A percentile compares a stretch with the other conserved stretches of the same genome.
Conservation (phyloP, 1,140 invertebrate species). For the Lordiphosa mommai region DNA sequence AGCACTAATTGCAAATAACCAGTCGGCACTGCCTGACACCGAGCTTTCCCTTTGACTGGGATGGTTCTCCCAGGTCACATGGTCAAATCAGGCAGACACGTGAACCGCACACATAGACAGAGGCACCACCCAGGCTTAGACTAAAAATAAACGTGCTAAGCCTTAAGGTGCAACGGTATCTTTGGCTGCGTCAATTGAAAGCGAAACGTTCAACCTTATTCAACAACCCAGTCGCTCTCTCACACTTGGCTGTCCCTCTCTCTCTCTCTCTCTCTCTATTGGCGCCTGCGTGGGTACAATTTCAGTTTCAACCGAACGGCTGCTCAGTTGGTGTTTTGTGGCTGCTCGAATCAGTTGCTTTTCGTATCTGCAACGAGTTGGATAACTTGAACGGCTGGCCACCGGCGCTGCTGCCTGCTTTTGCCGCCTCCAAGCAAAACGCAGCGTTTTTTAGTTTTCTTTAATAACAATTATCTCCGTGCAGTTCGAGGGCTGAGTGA, state of each 20-base stretch:
- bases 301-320: background rate
- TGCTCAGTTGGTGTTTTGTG: slow-evolving; percentile 26
- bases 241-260: background rate
- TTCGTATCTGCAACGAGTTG: slow-evolving; percentile 62
- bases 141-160: slow-evolving; percentile 38
- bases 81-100: slow-evolving; percentile 29
- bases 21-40: background rate
- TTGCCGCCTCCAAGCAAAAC: no score
- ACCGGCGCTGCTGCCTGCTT: slow-evolving; percentile 23
- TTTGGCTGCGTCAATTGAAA: background rate
- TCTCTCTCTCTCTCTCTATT: background rate
- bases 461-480: no score
- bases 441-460: no score
- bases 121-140: background rate
- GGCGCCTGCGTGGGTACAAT: slow-evolving; percentile 5
- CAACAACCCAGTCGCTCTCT: background rate
- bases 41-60: slow-evolving; percentile 1
- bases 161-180: slow-evolving; percentile 8
- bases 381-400: slow-evolving; percentile 52
- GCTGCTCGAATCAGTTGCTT: slow-evolving; percentile 54
- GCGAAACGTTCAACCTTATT: background rate
- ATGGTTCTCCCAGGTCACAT: slow-evolving; percentile 29
- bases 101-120: slow-evolving; percentile 11
- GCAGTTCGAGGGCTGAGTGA: background rate
- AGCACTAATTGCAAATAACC: slow-evolving; percentile 30